Conservation (phyloP, 2,113 vertebrate species). For the Pangasianodon gigas region DNA sequence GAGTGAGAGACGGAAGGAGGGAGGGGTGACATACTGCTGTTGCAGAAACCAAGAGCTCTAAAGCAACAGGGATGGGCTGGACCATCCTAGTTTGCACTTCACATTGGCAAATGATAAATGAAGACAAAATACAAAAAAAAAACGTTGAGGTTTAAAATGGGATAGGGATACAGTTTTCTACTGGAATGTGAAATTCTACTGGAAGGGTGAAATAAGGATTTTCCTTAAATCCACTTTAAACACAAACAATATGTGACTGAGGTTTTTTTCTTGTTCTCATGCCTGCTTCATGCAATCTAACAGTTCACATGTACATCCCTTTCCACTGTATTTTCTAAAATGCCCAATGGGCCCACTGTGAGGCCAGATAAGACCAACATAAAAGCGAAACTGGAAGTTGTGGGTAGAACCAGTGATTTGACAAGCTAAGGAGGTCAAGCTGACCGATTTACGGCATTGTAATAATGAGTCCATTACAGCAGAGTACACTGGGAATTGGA, state of each 20-base stretch:
- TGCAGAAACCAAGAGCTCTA: background rate
- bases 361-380: background rate
- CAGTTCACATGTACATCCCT: too few species aligned
- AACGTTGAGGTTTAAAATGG: background rate
- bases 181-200: background rate
- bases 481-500: slow-evolving; percentile 49
- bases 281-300: background rate
- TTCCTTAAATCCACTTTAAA: background rate
- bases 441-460: slow-evolving; percentile 30
- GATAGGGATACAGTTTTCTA: background rate
- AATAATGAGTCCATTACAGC: slow-evolving; percentile 32
- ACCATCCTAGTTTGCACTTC: background rate
- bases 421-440: slow-evolving; percentile 19
- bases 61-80: background rate
- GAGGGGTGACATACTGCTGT: background rate
- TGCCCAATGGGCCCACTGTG: too few species aligned
- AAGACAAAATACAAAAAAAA: background rate
- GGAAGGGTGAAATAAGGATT: background rate
- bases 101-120: background rate
- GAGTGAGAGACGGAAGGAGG: background rate
- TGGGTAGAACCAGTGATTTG: background rate
- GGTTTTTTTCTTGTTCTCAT: background rate
- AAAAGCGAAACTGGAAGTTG: background rate
- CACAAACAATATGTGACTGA: background rate
- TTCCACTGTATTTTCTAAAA: background rate